These are phyloP conservation scores for Clamator glandarius DNA, from an alignment of 2,797 vertebrate genomes.

Conservation along the genomic window DNA sequence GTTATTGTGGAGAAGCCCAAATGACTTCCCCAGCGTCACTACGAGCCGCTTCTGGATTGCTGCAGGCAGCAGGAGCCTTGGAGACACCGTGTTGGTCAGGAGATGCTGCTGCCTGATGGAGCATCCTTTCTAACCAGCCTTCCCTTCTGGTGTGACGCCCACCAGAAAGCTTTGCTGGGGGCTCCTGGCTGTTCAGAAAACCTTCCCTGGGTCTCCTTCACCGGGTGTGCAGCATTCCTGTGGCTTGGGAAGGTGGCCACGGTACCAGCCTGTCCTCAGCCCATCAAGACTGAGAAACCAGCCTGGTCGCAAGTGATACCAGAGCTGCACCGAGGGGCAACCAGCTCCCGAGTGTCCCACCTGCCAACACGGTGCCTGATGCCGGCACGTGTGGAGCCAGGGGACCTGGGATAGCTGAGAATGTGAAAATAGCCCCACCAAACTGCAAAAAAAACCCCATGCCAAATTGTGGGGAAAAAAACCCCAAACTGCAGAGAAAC, in stretches of 20 bases:
- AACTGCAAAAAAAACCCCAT: too few species aligned
- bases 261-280: neutral
- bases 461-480: too few species aligned
- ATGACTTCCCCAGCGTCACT: fast-evolving
- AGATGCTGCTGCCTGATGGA: fast-evolving
- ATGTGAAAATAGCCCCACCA: too few species aligned
- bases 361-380: fast-evolving
- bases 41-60: fast-evolving
- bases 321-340: neutral
- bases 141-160: fast-evolving
- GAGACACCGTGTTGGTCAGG: fast-evolving
- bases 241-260: fast-evolving
- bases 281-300: neutral
- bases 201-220: neutral
- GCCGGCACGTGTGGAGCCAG: fast-evolving
- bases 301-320: neutral
- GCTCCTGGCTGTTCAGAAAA: neutral
- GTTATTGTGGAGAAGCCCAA: neutral
- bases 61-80: neutral
- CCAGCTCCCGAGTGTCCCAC: fast-evolving
- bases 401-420: fast-evolving
- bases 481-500: neutral
- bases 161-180: fast-evolving
- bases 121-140: neutral
- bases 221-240: fast-evolving